These are phyloP conservation scores for Zaprionus davidi DNA, from an alignment of 1,140 invertebrate genomes.

Conservation along the genomic window DNA sequence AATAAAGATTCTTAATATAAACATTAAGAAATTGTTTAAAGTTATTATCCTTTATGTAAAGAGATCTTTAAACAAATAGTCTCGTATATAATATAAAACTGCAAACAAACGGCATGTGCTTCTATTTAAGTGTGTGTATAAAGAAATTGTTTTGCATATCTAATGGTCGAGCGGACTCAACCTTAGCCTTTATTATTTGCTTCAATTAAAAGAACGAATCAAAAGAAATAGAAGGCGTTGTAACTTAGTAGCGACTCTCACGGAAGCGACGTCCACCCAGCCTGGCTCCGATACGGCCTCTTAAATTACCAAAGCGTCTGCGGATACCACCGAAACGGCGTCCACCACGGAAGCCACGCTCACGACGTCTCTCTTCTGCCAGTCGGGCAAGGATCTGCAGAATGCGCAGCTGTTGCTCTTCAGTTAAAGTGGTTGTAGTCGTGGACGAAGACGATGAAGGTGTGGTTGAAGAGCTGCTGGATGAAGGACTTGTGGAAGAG, in stretches of 20 bases:
- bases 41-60: no score
- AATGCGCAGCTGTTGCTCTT: background rate
- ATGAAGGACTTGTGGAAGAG: no score
- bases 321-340: background rate
- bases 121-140: background rate
- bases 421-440: background rate
- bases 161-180: background rate
- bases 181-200: background rate
- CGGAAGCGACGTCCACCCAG: background rate
- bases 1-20: no score
- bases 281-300: background rate
- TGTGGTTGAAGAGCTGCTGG: background rate
- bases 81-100: no score
- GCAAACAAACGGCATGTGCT: no score
- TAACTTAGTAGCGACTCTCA: background rate
- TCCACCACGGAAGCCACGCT: background rate
- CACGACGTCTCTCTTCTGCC: background rate
- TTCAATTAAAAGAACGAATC: background rate
- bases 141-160: background rate
- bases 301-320: background rate
- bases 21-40: no score
- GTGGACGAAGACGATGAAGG: background rate
- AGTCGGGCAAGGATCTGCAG: background rate
- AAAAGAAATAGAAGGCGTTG: background rate
- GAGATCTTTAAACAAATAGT: no score